These are phyloP conservation scores for Lysiphlebus fabarum DNA, from an alignment of 1,140 invertebrate genomes.

Conservation along the genomic window DNA sequence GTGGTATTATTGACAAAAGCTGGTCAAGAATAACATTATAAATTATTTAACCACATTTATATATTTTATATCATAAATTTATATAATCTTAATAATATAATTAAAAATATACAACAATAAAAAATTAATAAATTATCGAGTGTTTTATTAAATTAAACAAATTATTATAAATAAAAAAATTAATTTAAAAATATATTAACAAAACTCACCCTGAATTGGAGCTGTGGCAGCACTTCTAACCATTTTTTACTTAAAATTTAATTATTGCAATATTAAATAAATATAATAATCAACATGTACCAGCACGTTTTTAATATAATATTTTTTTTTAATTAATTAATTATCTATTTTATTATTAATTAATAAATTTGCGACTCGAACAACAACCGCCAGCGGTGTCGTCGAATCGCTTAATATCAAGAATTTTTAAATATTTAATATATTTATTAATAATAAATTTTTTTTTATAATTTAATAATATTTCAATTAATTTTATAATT, in stretches of 20 bases:
- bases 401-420: neutral
- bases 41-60: neutral
- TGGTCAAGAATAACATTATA: neutral
- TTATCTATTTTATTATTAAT: slow-evolving; percentile 5
- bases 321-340: slow-evolving; percentile 10
- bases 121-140: slow-evolving; percentile 4
- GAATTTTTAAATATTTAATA: no score
- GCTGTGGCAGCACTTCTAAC: slow-evolving; percentile 32
- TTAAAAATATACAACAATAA: no score
- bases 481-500: slow-evolving; percentile 2
- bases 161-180: neutral
- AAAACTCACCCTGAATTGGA: slow-evolving; percentile 31
- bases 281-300: slow-evolving; percentile 3
- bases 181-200: slow-evolving; percentile 3
- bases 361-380: slow-evolving; percentile 6
- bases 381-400: slow-evolving; percentile 24
- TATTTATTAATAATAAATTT: neutral
- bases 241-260: slow-evolving; percentile 23
- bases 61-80: no score
- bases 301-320: neutral
- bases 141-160: neutral
- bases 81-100: no score
- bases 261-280: slow-evolving; percentile 19
- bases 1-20: neutral
- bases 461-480: neutral